These are phyloP conservation scores for Galemys pyrenaicus DNA, from an alignment of 2,113 vertebrate genomes.

Conservation along the genomic window DNA sequence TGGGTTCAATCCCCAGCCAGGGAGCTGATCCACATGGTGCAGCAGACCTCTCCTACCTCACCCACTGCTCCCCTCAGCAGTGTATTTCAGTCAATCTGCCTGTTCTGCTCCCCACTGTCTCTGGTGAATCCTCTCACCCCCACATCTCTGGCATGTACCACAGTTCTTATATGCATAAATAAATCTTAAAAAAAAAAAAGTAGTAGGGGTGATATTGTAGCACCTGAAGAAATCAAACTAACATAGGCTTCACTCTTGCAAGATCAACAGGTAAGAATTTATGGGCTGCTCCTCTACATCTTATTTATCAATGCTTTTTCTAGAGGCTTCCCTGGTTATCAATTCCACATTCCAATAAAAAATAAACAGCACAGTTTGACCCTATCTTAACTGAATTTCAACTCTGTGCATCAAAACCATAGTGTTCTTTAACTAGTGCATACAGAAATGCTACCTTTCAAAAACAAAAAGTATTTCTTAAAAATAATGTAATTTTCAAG, in stretches of 20 bases:
- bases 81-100: too few relatives aligned
- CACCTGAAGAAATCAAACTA: not conserved
- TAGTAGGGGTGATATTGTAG: not conserved
- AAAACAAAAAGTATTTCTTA: constrained; percentile 1
- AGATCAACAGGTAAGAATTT: constrained; percentile 39
- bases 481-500: not conserved
- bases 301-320: constrained; percentile 42
- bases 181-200: too few relatives aligned
- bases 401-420: constrained; percentile 50
- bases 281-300: not conserved
- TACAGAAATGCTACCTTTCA: constrained; percentile 36
- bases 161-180: too few relatives aligned
- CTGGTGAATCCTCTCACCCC: too few relatives aligned
- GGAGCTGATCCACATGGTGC: too few relatives aligned
- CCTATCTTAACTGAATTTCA: constrained; percentile 55
- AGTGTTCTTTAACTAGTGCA: constrained; percentile 26
- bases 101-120: too few relatives aligned
- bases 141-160: too few relatives aligned
- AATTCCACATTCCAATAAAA: constrained; percentile 40
- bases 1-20: too few relatives aligned
- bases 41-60: too few relatives aligned
- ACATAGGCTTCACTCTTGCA: constrained; percentile 38
- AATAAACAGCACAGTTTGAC: constrained; percentile 7
- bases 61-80: too few relatives aligned
- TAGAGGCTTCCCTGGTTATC: constrained; percentile 52